phyloP scores from a whole-genome alignment of 2,113 vertebrate genomes.

The Toxostoma redivivum region DNA sequence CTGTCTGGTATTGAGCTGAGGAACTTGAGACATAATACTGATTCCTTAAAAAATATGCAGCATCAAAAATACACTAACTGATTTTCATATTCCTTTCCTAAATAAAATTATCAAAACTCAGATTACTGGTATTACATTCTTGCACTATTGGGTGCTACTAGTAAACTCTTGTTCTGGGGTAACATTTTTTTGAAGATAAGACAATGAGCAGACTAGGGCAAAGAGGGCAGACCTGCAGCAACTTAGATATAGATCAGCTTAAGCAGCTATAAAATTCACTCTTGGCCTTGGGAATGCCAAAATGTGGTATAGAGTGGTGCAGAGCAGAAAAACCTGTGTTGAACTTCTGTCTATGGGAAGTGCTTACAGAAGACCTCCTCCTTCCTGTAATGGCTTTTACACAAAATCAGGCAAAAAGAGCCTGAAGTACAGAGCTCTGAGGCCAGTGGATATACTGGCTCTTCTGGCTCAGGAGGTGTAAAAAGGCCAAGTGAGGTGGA shows the following conservation, averaged over 20 bases:
- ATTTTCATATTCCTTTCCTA: not conserved
- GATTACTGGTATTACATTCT: not conserved
- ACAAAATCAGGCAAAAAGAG: not conserved
- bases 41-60: not conserved
- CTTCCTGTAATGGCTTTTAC: not conserved
- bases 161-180: not conserved
- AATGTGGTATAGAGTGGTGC: not conserved
- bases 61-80: not conserved
- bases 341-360: not conserved
- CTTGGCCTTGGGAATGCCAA: not conserved
- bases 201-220: not conserved
- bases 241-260: not conserved
- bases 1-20: not conserved
- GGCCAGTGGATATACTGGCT: not conserved
- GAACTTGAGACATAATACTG: not conserved
- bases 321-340: not conserved
- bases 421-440: not conserved
- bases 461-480: not conserved
- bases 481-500: not conserved
- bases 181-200: conserved; percentile 1
- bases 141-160: not conserved
- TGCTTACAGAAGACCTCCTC: not conserved
- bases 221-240: not conserved
- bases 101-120: not conserved
- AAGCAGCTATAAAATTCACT: not conserved